Evolutionary conservation across 1,140 invertebrate genomes (phyloP), one percentile per base, ranked within the genome.

Genomic region (Drosophila grimshawi): DNA sequence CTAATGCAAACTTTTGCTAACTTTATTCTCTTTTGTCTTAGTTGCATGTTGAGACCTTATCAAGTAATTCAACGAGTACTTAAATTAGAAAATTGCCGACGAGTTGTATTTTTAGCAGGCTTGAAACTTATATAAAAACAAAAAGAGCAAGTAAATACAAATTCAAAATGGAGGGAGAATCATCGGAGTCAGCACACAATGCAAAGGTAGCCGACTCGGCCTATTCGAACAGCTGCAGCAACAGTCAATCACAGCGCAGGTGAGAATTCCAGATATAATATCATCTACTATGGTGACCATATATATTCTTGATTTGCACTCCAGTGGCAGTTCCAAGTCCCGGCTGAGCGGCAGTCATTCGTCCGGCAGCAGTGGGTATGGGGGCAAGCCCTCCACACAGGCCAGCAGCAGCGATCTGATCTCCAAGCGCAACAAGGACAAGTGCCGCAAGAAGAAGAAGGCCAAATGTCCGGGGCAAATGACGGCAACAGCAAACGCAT

Each of bases 281-380:
- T 7, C 8, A 19, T 1, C 19, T 19, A 19, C 19, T 19, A 19
- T 19, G 19, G 19, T 19, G 19, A 19, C 19, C 19, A 19, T 19
- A 19, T 19, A 19, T 19, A 19, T 19, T 19, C 19, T 19, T 19
- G 19, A 19, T 19, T 19, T 19, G 19, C 19, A 4, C 33, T 37
- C 0, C 80, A 96, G 96, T 90, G 95, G 94, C 49, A 96, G 96
- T 90, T 96, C 96, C 6, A 96, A 96, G 83, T 96, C 96, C 10
- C 95, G 95, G 3, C 94, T 96, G 74, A 97, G 95, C 75, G 95
- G 94, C 11, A 96, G 95, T 82, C 95, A 95, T 80, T 96, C 96
- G 0, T 96, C 95, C 71, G 94, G 95, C 60, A 96, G 96, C 92
- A 97, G 96, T 90, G 96, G 96, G 30, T 97, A 96, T 93, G 94